phyloP scores from a whole-genome alignment of 2,888 invertebrate genomes.

The Ditula angustiorana region DNA sequence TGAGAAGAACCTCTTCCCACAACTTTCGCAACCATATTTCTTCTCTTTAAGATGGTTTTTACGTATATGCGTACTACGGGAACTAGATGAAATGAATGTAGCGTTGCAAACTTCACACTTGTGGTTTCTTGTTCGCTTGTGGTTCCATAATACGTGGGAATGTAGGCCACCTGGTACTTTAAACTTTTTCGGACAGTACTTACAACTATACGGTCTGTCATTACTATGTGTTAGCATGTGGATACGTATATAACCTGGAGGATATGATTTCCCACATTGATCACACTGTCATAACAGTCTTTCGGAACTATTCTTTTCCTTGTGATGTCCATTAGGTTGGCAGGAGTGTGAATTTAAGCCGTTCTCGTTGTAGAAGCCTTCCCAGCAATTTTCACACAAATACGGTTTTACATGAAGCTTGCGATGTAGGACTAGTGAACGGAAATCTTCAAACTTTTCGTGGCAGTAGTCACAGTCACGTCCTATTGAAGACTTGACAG shows the following conservation, averaged over 20 bases:
- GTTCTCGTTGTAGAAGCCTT: constrained; percentile 65
- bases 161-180: constrained; percentile 78
- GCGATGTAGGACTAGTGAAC: constrained; percentile 72
- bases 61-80: constrained; percentile 75
- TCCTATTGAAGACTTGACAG: constrained; percentile 63
- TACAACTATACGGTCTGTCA: constrained; percentile 73
- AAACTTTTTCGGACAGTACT: constrained; percentile 79
- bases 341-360: constrained; percentile 68
- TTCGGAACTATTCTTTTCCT: constrained; percentile 62
- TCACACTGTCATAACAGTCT: constrained; percentile 72
- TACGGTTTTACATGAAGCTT: constrained; percentile 75
- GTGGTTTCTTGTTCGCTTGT: constrained; percentile 76
- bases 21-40: constrained; percentile 77
- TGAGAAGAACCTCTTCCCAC: constrained; percentile 77
- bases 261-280: constrained; percentile 81
- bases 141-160: constrained; percentile 79
- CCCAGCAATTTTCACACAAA: constrained; percentile 79
- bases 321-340: constrained; percentile 60
- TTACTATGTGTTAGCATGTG: constrained; percentile 78
- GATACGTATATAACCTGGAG: constrained; percentile 76
- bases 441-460: constrained; percentile 78
- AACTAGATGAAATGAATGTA: constrained; percentile 78
- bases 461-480: constrained; percentile 78
- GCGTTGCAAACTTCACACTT: constrained; percentile 80
- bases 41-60: constrained; percentile 81